Evolutionary conservation across 2,113 vertebrate species (phyloP), one percentile per base, ranked within the genome.

Genomic region (Halichoeres trimaculatus): DNA sequence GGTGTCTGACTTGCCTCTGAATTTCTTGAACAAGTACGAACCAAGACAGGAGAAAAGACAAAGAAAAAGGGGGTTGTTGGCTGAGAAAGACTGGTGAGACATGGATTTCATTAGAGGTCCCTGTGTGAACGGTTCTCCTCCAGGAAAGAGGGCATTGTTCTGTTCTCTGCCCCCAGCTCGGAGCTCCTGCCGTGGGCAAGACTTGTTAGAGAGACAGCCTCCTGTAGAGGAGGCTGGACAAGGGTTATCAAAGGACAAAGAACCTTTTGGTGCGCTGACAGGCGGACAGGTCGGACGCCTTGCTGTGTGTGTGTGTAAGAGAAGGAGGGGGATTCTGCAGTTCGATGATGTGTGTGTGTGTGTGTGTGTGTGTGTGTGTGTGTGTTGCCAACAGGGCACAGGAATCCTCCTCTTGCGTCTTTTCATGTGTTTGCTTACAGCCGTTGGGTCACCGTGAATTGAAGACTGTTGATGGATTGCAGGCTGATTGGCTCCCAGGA

Each of bases 191-290:
- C 74, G 59, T 69, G 84, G 87, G 82, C 74, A 80, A 58, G 67
- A 66, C 90, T 83, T 74, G 85, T 89, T 84, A 78, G 78, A 70
- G 81, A 77, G 86, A 84, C 83, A 73, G 86, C 85, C 88, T 89
- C 91, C 87, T 79, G 81, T 88, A 61, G 90, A 86, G 88, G 74
- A 76, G 78, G 85, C 79, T 68, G 88, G 86, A 76, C 82, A 71
- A 83, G 74, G 83, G 85, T 89, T 88, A 88, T 90, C 89, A 89
- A 88, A 83, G 88, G 81, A 93, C 91, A 93, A 93, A 89, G 62
- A 76, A 81, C 36, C 91, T 88, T 93, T 90, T 90, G 86, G 83
- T 90, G 80, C 85, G 83, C 80, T 90, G 90, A 91, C 84, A 91
- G 85, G 74, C 72, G 19, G 67, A 72, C 82, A 76, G 78, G 76